phyloP scores from a whole-genome alignment of 2,797 vertebrate species.

The Gymnothorax javanicus region DNA sequence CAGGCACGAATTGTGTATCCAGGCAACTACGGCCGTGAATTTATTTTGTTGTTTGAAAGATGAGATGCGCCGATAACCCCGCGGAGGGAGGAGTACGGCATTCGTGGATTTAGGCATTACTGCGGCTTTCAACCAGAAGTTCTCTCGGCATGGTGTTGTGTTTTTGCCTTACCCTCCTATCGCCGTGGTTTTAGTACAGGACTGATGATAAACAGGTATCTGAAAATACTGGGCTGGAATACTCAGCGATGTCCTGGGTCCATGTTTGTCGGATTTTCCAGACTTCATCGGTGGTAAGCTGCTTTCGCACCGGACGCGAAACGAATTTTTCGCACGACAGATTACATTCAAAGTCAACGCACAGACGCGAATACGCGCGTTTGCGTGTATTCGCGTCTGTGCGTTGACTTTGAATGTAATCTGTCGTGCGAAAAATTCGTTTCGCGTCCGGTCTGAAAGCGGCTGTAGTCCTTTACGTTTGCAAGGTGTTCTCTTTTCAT shows the following conservation, averaged over 20 bases:
- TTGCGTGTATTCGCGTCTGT: too few species aligned
- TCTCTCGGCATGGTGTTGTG: background rate
- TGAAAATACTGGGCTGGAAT: too few species aligned
- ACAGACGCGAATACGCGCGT: too few species aligned
- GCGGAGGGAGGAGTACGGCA: slow-evolving; percentile 37
- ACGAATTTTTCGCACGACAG: too few species aligned
- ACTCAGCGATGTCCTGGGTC: background rate
- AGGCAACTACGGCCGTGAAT: slow-evolving; percentile 44
- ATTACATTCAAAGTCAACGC: too few species aligned
- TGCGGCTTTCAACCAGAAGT: background rate
- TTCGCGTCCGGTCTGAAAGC: background rate
- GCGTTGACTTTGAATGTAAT: too few species aligned
- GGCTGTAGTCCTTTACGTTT: background rate
- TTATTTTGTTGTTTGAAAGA: slow-evolving; percentile 51
- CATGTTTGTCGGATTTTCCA: background rate
- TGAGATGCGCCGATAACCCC: slow-evolving; percentile 45
- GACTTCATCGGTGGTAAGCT: background rate
- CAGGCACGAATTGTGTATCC: slow-evolving; percentile 26
- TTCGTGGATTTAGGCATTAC: background rate
- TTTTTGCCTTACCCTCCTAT: background rate
- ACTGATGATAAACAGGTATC: background rate
- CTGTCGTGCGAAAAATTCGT: too few species aligned
- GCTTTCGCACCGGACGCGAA: too few species aligned
- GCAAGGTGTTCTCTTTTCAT: background rate
- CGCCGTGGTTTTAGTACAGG: background rate